Percentiles rank a stretch among this genome's conserved stretches.
Conservation (phyloP, 2,797 vertebrate genomes). For the Spea hammondii region DNA sequence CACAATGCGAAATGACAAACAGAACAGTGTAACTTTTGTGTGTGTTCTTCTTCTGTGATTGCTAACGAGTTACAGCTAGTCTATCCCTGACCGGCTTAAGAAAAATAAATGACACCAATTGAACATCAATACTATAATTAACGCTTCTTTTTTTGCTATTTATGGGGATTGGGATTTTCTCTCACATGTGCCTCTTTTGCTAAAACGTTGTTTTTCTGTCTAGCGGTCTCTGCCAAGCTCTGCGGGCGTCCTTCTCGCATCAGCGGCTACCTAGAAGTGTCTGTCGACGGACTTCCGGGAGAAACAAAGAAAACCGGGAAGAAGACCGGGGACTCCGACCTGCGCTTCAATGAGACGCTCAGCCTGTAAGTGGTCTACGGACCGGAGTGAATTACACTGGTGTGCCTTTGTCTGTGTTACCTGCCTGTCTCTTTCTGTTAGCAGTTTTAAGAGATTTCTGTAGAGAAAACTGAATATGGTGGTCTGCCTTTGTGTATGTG, state of each 20-base stretch:
- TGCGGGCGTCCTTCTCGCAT: constrained; percentile 79
- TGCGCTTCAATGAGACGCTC: constrained; percentile 93
- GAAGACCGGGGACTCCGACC: constrained; percentile 84
- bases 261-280: constrained; percentile 90
- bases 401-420: neutral
- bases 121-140: neutral
- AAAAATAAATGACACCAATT: too few relatives aligned
- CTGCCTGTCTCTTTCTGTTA: too few relatives aligned
- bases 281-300: constrained; percentile 80
- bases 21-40: too few relatives aligned
- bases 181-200: too few relatives aligned
- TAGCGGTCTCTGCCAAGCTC: constrained; percentile 85
- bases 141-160: neutral
- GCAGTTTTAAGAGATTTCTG: too few relatives aligned
- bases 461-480: too few relatives aligned
- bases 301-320: constrained; percentile 94
- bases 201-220: too few relatives aligned
- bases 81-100: too few relatives aligned
- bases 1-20: too few relatives aligned
- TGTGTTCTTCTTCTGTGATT: too few relatives aligned
- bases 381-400: neutral
- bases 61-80: too few relatives aligned
- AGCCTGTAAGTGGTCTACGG: constrained; percentile 64
- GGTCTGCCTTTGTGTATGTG: neutral
- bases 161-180: too few relatives aligned